Percentiles rank a stretch among this genome's conserved stretches.
Evolutionary conservation across 1,140 invertebrate species (phyloP).

Genomic region (Drosophila trapezifrons): DNA sequence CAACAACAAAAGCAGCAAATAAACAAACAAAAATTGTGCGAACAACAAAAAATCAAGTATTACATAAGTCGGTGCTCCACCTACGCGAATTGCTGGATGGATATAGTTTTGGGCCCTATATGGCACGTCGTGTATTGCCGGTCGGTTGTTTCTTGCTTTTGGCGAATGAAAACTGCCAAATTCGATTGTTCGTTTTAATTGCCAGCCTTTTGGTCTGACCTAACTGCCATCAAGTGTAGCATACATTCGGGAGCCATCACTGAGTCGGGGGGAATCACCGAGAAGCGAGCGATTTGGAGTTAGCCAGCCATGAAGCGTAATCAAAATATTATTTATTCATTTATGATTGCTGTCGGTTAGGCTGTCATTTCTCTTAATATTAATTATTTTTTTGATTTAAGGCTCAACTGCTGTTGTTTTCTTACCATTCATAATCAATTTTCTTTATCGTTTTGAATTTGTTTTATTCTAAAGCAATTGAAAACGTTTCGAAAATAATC

Average conservation of each 20-base stretch:
- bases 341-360: background rate
- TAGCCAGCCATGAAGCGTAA: constrained; percentile 8
- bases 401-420: background rate
- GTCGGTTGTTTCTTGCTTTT: constrained; percentile 46
- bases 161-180: constrained; percentile 69
- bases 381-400: background rate
- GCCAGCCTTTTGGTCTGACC: constrained; percentile 38
- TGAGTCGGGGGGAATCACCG: background rate
- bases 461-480: no score
- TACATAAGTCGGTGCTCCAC: constrained; percentile 79
- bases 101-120: constrained; percentile 41
- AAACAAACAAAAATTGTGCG: constrained; percentile 37
- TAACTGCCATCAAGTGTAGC: constrained; percentile 40
- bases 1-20: constrained; percentile 10
- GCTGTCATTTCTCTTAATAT: background rate
- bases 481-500: no score
- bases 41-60: constrained; percentile 69
- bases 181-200: constrained; percentile 67
- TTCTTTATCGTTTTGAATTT: no score
- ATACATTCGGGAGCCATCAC: constrained; percentile 30
- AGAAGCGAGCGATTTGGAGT: background rate
- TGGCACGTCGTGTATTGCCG: constrained; percentile 49
- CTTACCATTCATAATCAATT: no score
- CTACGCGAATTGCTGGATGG: constrained; percentile 51
- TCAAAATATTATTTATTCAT: constrained; percentile 35